Conservation (phyloP, 2,113 vertebrate species). For the Apteryx owenii region DNA sequence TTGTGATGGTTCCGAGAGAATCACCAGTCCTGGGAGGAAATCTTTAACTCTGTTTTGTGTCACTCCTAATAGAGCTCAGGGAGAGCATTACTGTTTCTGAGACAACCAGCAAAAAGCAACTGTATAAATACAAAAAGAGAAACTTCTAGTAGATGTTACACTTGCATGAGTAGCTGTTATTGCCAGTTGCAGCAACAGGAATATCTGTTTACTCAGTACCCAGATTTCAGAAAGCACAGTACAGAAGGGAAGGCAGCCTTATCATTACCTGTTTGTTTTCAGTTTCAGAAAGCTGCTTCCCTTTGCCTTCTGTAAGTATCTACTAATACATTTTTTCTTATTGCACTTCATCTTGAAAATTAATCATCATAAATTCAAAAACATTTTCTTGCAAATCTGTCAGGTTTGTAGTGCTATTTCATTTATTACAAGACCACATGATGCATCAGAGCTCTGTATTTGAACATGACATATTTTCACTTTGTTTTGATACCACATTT, state of each 20-base stretch:
- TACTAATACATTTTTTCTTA: conserved; percentile 65
- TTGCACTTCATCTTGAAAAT: conserved; percentile 77
- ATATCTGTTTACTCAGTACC: conserved; percentile 3
- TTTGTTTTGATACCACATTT: conserved; percentile 79
- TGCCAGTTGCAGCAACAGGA: neutral
- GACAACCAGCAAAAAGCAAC: neutral
- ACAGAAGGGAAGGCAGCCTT: conserved; percentile 43
- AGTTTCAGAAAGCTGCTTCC: conserved; percentile 20
- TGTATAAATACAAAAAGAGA: neutral
- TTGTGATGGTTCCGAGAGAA: neutral
- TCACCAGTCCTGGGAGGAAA: neutral
- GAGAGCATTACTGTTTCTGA: neutral
- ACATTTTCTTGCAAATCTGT: conserved; percentile 74
- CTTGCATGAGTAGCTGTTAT: conserved; percentile 15
- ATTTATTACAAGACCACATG: conserved; percentile 77
- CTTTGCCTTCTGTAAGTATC: conserved; percentile 66
- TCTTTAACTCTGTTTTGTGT: neutral
- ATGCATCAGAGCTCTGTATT: conserved; percentile 74
- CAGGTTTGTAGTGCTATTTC: conserved; percentile 62
- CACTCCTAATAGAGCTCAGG: neutral
- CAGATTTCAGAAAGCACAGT: neutral
- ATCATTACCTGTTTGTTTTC: conserved; percentile 53
- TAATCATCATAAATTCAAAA: conserved; percentile 79
- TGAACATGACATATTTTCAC: conserved; percentile 79
- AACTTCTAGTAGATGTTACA: neutral